These are phyloP conservation scores for Odontomachus brunneus DNA, from an alignment of 1,140 invertebrate genomes.

Conservation along the genomic window DNA sequence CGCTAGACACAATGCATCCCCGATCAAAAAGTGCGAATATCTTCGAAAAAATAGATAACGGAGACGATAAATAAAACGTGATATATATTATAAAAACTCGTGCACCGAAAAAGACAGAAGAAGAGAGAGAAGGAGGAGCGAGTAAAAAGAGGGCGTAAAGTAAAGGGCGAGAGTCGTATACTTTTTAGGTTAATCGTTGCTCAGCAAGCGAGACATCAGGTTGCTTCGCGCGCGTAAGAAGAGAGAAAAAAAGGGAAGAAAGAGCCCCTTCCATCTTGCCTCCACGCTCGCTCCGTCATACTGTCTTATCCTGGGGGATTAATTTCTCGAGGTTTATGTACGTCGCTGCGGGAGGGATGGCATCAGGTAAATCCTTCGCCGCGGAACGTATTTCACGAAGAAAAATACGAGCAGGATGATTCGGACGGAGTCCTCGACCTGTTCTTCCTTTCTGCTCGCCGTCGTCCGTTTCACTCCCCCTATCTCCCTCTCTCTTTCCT, in stretches of 20 bases:
- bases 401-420: slow-evolving; percentile 70
- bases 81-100: background rate
- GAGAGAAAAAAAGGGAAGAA: slow-evolving; percentile 21
- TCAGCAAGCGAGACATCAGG: slow-evolving; percentile 72
- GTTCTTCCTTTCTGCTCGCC: background rate
- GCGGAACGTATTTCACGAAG: slow-evolving; percentile 69
- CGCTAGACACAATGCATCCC: background rate
- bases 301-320: slow-evolving; percentile 78
- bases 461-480: background rate
- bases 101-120: background rate
- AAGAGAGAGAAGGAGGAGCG: background rate
- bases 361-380: slow-evolving; percentile 71
- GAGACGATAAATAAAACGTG: background rate
- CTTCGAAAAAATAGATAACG: slow-evolving; percentile 9
- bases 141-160: slow-evolving; percentile 33
- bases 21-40: slow-evolving; percentile 5
- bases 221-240: slow-evolving; percentile 69
- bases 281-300: slow-evolving; percentile 70
- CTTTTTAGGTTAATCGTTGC: slow-evolving; percentile 78
- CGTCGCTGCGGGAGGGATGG: slow-evolving; percentile 63
- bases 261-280: slow-evolving; percentile 67
- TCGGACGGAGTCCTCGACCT: slow-evolving; percentile 49
- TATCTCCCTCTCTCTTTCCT: slow-evolving; percentile 20
- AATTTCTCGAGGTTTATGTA: slow-evolving; percentile 78
- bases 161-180: slow-evolving; percentile 60